Base-by-base conservation (phyloP, 2,888 invertebrate genomes). In the Leptinotarsa peninsularis region DNA sequence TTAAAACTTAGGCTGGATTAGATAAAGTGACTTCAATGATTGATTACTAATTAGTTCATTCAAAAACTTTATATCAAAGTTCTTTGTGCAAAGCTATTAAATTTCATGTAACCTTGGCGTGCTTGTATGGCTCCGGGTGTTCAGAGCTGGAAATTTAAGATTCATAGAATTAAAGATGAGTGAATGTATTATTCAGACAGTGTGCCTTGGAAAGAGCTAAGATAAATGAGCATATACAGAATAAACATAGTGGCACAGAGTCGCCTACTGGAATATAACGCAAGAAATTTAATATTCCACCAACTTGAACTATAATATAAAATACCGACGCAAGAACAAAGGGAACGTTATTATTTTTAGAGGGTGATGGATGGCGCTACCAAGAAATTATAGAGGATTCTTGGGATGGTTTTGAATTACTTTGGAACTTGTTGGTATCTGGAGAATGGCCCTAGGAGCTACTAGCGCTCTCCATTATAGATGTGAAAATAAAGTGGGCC, bases 151-250 rank as follows among this genome's bases (percentile, higher is more conserved):
- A 81, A 83, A 88, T 88, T 88, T 87, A 87, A 86, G 86, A 88
- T 88, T 88, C 87, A 87, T 88, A 84, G 87, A 88, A 88, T 87
- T 87, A 88, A 88, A 88, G 87, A 88, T 88, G 88, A 88, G 86
- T 82, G 82, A 82, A 86, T 88, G 85, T 85, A 87, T 87, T 86
- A 88, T 88, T 87, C 87, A 87, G 82, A 82, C 73, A 79, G 83
- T 83, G 84, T 83, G 84, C 85, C 85, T 86, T 85, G 85, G 86
- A 86, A 87, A 87, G 79, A 86, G 85, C 85, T 85, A 85, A 85
- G 86, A 86, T 86, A 86, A 86, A 86, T 86, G 85, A 86, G 85
- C 84, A 83, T 82, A 81, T 80, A 81, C 81, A 81, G 81, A 82
- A 83, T 84, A 85, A 85, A 85, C 84, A 86, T 85, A 83, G 82